Evolutionary conservation across 1,140 invertebrate species (phyloP), one percentile per base, ranked within the genome.

Genomic region (Cotesia glomerata): DNA sequence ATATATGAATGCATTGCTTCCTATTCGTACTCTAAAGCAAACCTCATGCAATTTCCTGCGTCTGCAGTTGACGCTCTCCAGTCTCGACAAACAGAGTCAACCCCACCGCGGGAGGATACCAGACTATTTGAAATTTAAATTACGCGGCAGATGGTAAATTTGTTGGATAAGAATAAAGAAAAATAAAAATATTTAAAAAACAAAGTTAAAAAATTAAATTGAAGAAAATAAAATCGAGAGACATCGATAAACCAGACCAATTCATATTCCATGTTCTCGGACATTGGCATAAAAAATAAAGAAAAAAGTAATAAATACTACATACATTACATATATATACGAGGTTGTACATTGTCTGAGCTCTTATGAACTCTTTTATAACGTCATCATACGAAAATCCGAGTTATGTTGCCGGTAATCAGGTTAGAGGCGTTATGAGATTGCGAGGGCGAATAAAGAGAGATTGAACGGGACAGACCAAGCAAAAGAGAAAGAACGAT

Each of bases 41-140:
- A 18, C 26, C 49, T 54, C 16, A 35, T 56, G 65, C 65, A 56
- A 67, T 67, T 35, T 52, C 52, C 65, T 67, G 49, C 52, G 54
- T 69, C 67, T 69, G 54, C 34, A 59, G 67, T 69, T 69, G 54
- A 69, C 54, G 32, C 51, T 58, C 67, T 69, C 18, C 13, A 69
- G 45, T n/a, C n/a, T 49, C 18, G 34, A 3, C 26, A 49, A 49
- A 18, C n/a, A 64, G 39, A 9, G n/a, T 14, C 5, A 18, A 5
- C 39, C 9, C 13, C 7, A 8, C 13, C 32, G 18, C 9, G n/a
- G 9, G n/a, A 58, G 52, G 54, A 69, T 61, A 32, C 35, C 26
- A 69, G 34, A 59, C 36, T 14, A 72, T 72, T 72, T 72, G 64
- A 66, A 72, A 72, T 72, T 59, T 36, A 72, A 72, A 72, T 72